These are phyloP conservation scores for Channallabes apus DNA, from an alignment of 2,797 vertebrate genomes.

Conservation along the genomic window DNA sequence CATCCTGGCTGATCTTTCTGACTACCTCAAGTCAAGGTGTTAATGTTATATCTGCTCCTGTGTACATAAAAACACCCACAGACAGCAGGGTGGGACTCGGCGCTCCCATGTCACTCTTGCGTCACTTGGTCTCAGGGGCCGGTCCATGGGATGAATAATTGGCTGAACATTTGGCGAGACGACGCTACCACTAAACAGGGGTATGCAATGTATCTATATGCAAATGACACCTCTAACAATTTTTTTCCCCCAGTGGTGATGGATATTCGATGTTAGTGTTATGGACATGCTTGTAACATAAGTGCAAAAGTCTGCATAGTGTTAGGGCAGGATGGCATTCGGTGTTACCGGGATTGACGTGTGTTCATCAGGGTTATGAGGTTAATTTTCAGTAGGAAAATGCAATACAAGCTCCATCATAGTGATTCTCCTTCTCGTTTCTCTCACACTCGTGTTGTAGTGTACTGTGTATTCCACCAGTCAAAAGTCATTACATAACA, in stretches of 20 bases:
- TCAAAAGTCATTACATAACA: not conserved
- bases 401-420: not conserved
- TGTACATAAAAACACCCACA: slow-evolving; percentile 37
- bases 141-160: slow-evolving; percentile 16
- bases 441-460: not conserved
- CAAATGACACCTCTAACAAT: not conserved
- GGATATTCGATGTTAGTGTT: not conserved
- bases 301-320: not conserved
- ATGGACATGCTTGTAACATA: not conserved
- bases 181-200: not conserved
- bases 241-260: not conserved
- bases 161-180: not conserved
- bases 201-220: not conserved
- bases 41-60: slow-evolving; percentile 2
- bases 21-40: not conserved
- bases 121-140: slow-evolving; percentile 25
- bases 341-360: not conserved
- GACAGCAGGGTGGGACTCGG: slow-evolving; percentile 32
- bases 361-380: not conserved
- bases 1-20: slow-evolving; percentile 42
- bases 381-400: not conserved
- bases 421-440: not conserved
- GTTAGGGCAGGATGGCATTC: not conserved
- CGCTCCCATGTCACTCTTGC: slow-evolving; percentile 30
- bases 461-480: not conserved